Conservation (phyloP, 2,888 invertebrate species). For the Latrodectus hesperus region DNA sequence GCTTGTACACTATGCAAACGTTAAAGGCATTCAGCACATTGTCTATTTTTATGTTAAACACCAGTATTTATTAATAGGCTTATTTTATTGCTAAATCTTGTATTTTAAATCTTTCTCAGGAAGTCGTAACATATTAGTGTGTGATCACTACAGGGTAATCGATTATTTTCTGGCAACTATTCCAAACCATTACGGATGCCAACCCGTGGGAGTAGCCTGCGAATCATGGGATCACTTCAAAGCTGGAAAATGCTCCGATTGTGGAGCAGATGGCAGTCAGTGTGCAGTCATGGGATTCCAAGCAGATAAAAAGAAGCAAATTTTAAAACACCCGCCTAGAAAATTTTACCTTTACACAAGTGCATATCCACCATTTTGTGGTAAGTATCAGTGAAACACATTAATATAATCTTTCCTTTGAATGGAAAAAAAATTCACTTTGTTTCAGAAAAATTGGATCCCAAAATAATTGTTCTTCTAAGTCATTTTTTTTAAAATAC, state of each 20-base stretch:
- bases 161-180: constrained; percentile 89
- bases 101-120: constrained; percentile 75
- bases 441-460: too few relatives aligned
- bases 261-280: constrained; percentile 79
- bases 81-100: background rate
- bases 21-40: too few relatives aligned
- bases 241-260: constrained; percentile 83
- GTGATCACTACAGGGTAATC: constrained; percentile 88
- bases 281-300: constrained; percentile 85
- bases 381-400: background rate
- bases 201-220: constrained; percentile 87
- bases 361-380: constrained; percentile 45
- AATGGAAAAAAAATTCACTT: too few relatives aligned
- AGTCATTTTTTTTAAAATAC: too few relatives aligned
- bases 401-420: too few relatives aligned
- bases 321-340: constrained; percentile 27
- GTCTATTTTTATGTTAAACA: too few relatives aligned
- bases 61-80: background rate
- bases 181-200: constrained; percentile 81
- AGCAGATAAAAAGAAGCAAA: constrained; percentile 70
- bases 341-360: constrained; percentile 45
- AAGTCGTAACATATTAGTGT: constrained; percentile 87
- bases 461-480: too few relatives aligned
- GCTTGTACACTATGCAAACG: too few relatives aligned
- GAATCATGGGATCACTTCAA: constrained; percentile 85